phyloP scores from a whole-genome alignment of 1,140 invertebrate genomes.

The Papilio polytes region DNA sequence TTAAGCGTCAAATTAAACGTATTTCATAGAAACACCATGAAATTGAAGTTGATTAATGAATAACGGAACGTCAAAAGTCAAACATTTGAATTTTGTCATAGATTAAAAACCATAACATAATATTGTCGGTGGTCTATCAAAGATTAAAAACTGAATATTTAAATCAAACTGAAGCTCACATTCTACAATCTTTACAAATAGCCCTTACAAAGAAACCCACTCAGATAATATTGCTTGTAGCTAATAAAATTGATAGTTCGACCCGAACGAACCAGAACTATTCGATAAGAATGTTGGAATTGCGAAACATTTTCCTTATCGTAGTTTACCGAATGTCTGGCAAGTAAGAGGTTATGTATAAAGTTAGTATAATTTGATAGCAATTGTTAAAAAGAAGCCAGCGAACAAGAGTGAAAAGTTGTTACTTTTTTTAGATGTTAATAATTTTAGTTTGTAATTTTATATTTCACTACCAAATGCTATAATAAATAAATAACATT shows the following conservation, averaged over 20 bases:
- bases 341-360: background rate
- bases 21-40: background rate
- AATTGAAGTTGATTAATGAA: background rate
- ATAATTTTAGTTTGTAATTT: too few species aligned
- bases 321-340: slow-evolving; percentile 2
- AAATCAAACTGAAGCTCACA: background rate
- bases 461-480: too few species aligned
- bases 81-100: background rate
- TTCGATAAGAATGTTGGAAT: background rate
- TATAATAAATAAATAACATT: too few species aligned
- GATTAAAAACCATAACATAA: background rate
- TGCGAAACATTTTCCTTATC: slow-evolving; percentile 16
- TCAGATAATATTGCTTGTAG: slow-evolving; percentile 2
- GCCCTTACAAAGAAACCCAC: slow-evolving; percentile 1
- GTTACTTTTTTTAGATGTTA: too few species aligned
- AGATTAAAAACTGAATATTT: background rate
- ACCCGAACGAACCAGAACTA: slow-evolving; percentile 15
- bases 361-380: background rate
- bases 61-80: background rate
- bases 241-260: slow-evolving; percentile 14
- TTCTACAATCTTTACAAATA: background rate
- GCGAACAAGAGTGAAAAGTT: background rate
- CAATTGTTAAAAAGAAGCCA: background rate
- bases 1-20: background rate
- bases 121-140: background rate